A percentile compares a stretch with the other conserved stretches of the same genome.
Conservation (phyloP, 53 echinoderm and acorn worm genomes). For the Patiria pectinifera region DNA sequence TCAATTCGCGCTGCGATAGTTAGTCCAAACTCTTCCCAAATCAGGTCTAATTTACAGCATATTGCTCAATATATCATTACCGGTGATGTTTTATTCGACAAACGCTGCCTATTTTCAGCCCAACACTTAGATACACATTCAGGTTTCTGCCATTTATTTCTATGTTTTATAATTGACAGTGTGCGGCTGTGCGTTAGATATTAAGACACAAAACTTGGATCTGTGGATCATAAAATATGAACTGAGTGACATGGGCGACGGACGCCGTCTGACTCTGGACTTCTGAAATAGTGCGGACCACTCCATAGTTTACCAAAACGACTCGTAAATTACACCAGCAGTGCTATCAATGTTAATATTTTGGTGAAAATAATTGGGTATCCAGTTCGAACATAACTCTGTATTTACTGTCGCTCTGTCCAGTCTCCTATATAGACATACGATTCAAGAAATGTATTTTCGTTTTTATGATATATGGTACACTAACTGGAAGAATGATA, state of each 20-base stretch:
- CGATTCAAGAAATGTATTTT: slow-evolving; percentile 1
- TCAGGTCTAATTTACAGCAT: slow-evolving; percentile 34
- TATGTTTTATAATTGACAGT: slow-evolving; percentile 53
- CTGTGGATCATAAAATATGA: slow-evolving; percentile 28
- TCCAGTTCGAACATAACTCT: slow-evolving; percentile 17
- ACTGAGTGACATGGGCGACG: not conserved
- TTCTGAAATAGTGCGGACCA: slow-evolving; percentile 16
- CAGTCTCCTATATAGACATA: not conserved
- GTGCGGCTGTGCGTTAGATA: slow-evolving; percentile 14
- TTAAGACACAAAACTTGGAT: slow-evolving; percentile 44
- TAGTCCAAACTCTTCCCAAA: not conserved
- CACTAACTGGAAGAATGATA: slow-evolving; percentile 32
- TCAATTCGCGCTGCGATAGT: not conserved
- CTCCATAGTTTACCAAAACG: slow-evolving; percentile 55
- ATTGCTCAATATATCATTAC: slow-evolving; percentile 12
- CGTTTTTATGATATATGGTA: slow-evolving; percentile 19
- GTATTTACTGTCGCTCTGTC: slow-evolving; percentile 7
- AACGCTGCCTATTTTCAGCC: not conserved
- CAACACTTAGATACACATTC: not conserved
- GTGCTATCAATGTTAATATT: slow-evolving; percentile 46
- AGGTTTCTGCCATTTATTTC: not conserved
- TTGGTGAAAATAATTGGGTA: slow-evolving; percentile 49
- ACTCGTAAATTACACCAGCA: slow-evolving; percentile 52
- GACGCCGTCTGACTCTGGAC: slow-evolving; percentile 33
- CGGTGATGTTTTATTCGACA: not conserved